Base-by-base conservation (phyloP, 2,113 vertebrate species). In the Zapornia atra region DNA sequence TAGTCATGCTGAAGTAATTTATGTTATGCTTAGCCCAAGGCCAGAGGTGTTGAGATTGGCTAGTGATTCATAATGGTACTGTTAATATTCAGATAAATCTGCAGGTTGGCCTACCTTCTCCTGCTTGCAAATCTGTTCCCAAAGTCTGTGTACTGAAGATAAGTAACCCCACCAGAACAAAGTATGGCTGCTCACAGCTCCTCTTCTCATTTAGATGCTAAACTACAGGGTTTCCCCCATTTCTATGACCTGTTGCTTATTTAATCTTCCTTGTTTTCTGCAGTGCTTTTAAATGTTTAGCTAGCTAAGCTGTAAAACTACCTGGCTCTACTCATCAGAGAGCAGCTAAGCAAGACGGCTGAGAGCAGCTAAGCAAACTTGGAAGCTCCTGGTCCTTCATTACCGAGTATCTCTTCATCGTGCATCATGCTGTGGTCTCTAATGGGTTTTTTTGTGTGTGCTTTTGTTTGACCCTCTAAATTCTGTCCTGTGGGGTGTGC, bases 341-440 rank as follows among this genome's bases (percentile, higher is more conserved):
- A n/a, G 26, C 88, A 87, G 31, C 56, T 38, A 9, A 87, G 57
- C 86, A 29, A 59, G 63, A 15, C 4, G 26, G 54, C 44, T 44
- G n/a, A 50, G 56, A n/a, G 26, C 88, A 87, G 31, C 56, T 38
- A 10, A 87, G 19, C 54, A 83, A 82, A 64, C 68, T 24, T 44
- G 83, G 75, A 54, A 88, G 70, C 73, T 85, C 53, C 65, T 91
- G 64, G 56, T 68, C 90, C 79, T 90, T 90, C 51, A 3, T 75
- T 82, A 48, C 42, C 8, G 18, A 66, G n/a, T 13, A 12, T 40
- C 56, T 94, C 91, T 83, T 70, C 63, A 51, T 24, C 56, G 89
- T 84, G 40, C 46, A 13, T 73, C 96, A 65, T 84, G 88, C 96
- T 97, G 97, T 31, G 87, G 77, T 21, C 42, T 92, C 89, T 94